Base-by-base conservation (phyloP, 2,888 invertebrate genomes). In the Athalia cordata region DNA sequence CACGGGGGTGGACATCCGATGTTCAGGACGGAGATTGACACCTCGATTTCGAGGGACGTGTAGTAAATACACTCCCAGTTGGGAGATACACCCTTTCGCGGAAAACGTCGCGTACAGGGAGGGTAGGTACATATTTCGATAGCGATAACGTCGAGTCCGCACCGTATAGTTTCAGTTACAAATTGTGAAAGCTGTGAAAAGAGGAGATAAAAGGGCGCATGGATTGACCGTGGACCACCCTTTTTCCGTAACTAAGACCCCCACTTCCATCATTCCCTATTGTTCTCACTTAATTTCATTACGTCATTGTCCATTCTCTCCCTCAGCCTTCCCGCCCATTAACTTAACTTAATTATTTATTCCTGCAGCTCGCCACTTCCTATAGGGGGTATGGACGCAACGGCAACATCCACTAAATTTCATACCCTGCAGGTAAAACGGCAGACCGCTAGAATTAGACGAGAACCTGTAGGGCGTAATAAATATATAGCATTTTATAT, bases 301-400 rank as follows among this genome's bases (percentile, higher is more conserved):
- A 50, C 68, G 68, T 68, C 68, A 68, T 68, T 52, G 68, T 68
- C 47, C 29, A 13, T 52, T 55, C 43, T 29, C 50, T 55, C 61
- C 13, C 61, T 61, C 68, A 29, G 50, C 6, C 50, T 52, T 68
- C 55, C 68, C 50, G 68, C 43, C 29, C 52, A 55, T 68, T 68
- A 68, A 68, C 15, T 52, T 52, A 55, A 68, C 52, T 68, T 29
- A 68, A 68, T 68, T 68, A 55, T 52, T 68, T 52, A 68, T 68
- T 68, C 52, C 29, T 55, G 55, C 29, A 43, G 0, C 9, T 50
- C 11, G 61, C 6, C 55, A n/a, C n/a, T 3, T 61, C 52, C 55
- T 6, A 52, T 43, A 43, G 6, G 29, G 4, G 55, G 15, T 29
- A 6, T 68, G 29, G 29, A 29, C 29, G 29, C 2, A 29, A 29